Base-by-base conservation (phyloP, 2,113 vertebrate genomes). In the Campylorhamphus procurvoides region DNA sequence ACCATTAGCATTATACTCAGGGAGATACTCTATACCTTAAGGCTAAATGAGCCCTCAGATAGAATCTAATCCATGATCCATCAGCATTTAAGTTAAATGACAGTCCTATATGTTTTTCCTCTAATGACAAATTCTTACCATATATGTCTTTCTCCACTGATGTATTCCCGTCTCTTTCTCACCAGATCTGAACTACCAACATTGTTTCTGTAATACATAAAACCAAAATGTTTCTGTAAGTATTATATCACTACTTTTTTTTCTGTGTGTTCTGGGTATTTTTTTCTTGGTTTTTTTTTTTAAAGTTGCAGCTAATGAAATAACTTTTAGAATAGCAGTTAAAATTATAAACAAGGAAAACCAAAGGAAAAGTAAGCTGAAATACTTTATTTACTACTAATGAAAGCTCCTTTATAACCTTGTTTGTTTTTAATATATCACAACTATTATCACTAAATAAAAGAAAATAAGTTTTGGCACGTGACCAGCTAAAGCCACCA, bases 81-180 rank as follows among this genome's bases (percentile, higher is more conserved):
- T 77, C 81, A 87, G 72, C 58, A 88, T 94, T 92, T 96, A 60
- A 76, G 58, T 83, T 67, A 56, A 75, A 75, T 66, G 39, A 89
- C 39, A 74, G 24, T 53, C 69, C 50, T 78, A 3, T 40, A 42
- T 24, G 5, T 55, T 78, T 87, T 76, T 42, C 16, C 10, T 89
- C 80, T 81, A 87, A 83, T 47, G 28, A 69, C 18, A 66, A 72
- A 52, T 72, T 74, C 77, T 96, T 82, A 87, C 71, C 62, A 0
- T 59, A 27, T 13, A 14, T 12, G 24, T 67, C 37, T 35, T 63
- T 58, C 74, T 89, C 46, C 58, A 64, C 4, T 0, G 0, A n/a
- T 3, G 35, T 28, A 44, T 29, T 68, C 37, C n/a, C 56, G 37
- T 33, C 8, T 66, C 39, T 67, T 40, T 39, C 12, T 58, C 74